Evolutionary conservation across 2,888 invertebrate species (phyloP), one percentile per base, ranked within the genome.

Genomic region (Hypomecis punctinalis): DNA sequence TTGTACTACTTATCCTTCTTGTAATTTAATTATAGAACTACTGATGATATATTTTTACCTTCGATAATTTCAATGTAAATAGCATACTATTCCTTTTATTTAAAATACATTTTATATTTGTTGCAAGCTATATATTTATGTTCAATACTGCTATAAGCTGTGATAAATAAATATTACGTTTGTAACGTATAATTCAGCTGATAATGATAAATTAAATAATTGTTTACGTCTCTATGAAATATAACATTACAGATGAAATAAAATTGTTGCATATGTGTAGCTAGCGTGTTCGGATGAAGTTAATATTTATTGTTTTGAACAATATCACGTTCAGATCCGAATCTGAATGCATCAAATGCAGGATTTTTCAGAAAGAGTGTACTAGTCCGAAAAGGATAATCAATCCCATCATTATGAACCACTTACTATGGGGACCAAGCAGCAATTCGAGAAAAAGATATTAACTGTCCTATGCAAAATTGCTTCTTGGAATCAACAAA

Each of bases 71-170:
- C 2, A 35, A 36, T 62, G 49, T 62, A 62, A 56, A 56, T 56
- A 62, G 40, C 54, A 35, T 53, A 53, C 6, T 49, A 46, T n/a
- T 37, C 10, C 6, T 9, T 42, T 8, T 40, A 35, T 40, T 33
- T 40, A 52, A 40, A 52, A 52, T 52, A 52, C 5, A 23, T 9
- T n/a, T 39, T 52, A 10, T 40, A 40, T 40, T 40, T 52, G 8
- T 43, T 43, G 7, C 42, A 54, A 43, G 54, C 43, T 54, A 37
- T 51, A 11, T 35, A 54, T 36, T 43, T 43, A 52, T 23, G 43
- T 42, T 43, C 54, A 33, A 45, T 54, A 43, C 36, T 54, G 52
- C 52, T 52, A 43, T 11, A 39, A 52, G 60, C 60, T 61, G 60
- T 61, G 60, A 61, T 61, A 55, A 51, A 62, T 61, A 36, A 10